Base-by-base conservation (phyloP, 2,797 vertebrate species). In the Hemitrygon akajei region DNA sequence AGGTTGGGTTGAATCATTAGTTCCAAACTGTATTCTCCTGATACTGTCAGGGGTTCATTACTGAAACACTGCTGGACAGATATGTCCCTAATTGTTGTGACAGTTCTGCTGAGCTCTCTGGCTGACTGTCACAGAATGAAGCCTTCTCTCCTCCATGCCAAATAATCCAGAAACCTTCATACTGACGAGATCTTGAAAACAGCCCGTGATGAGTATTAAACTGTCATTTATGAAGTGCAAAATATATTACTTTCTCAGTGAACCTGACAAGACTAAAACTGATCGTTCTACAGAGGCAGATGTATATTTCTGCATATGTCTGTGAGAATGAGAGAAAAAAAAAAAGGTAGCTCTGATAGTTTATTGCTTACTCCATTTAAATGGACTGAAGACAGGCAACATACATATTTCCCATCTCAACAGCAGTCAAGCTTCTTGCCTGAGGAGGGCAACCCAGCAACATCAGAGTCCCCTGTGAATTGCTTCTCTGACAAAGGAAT, bases 211-310 rank as follows among this genome's bases (percentile, higher is more conserved):
- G 86, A 37, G 60, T 25, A 89, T 69, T 69, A 69, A 63, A 89
- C 86, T 89, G 63, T 89, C 86, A 89, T 37, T 89, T 89, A 89
- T 89, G 86, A 37, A 89, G 20, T 63, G 63, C n/a, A 37, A 89
- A 89, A 89, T 93, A 76, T 93, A 75, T 73, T 75, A 93, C 47
- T 75, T 76, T 93, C 91, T 56, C 11, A 30, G 25, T 22, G 18
- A 93, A 30, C 14, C 40, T 76, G 91, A 93, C 91, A 75, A 76
- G 37, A 47, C 16, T 76, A 14, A n/a, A 76, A 56, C 11, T 76
- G 30, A 92, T 93, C 60, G 18, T 56, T 75, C 71, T 93, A 56
- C 0, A 58, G 0, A 22, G 27, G 10, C 69, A 47, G 66, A 27
- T 47, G 10, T 73, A 22, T 27, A 91, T 66, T 89, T 66, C 2